Base-by-base conservation (phyloP, 2,113 vertebrate genomes). In the Pelobates fuscus region DNA sequence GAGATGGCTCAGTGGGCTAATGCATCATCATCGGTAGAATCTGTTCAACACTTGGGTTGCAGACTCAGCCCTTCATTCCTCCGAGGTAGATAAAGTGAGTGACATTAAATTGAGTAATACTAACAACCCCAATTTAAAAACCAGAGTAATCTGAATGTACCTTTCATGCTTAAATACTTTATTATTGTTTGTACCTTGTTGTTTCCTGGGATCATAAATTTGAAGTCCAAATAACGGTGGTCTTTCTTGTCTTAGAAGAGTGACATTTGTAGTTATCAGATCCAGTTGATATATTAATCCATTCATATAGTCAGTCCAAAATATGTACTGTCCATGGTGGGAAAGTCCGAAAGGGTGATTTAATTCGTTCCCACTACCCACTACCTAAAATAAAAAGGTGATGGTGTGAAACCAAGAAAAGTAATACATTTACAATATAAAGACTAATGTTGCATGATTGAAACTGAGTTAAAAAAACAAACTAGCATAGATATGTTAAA, bases 241-340 rank as follows among this genome's bases (percentile, higher is more conserved):
- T 78, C 93, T 93, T 84, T 99, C 97, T 30, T 89, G 96, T 72
- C 94, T 92, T 64, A 98, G 70, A 55, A 97, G 85, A 0, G 91
- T 94, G 79, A 99, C 95, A 55, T 96, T 94, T 70, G 88, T 91
- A 0, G 89, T 90, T n/a, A 83, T 29, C 81, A 98, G 86, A 84
- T 99, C 93, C 86, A 99, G 77, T 85, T 97, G 96, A 89, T 98
- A 98, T 82, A 99, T 96, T 0, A 95, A 98, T 6, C 95, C 96
- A 49, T 98, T 99, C 95, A 98, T 98, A 81, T 99, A 99, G 82
- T 99, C 97, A 1, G 97, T 98, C 97, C 97, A 99, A 87, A 95
- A 99, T 72, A 99, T 92, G 52, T 91, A 94, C 84, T 94, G 93
- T 21, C 90, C 92, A 26, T 98, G 91, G 82, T 98, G 93, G 11